Percentiles rank a stretch among this genome's conserved stretches.
Evolutionary conservation across 2,888 invertebrate genomes (phyloP).

Genomic region (Acanthosepion pharaonis): DNA sequence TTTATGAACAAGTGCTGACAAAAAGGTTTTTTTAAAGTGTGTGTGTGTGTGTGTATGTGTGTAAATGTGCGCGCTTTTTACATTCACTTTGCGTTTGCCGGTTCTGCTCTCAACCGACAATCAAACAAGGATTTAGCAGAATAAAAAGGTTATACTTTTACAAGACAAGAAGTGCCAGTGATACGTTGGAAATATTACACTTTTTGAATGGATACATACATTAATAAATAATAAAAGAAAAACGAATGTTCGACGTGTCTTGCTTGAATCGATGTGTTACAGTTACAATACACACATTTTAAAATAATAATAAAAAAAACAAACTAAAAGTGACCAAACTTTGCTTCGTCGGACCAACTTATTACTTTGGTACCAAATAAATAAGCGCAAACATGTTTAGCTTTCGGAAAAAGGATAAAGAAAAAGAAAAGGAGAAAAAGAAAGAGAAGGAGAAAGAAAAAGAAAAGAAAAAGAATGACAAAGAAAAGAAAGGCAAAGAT

Average conservation of each 20-base stretch:
- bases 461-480: constrained; percentile 85
- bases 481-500: constrained; percentile 78
- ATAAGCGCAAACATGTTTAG: constrained; percentile 83
- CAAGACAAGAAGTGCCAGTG: neutral
- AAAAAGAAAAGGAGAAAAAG: constrained; percentile 86
- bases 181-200: neutral
- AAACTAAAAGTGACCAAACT: neutral
- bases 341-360: neutral
- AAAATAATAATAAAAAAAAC: neutral
- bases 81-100: neutral
- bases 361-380: too few relatives aligned
- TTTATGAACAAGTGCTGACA: neutral
- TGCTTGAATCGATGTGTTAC: neutral
- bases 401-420: constrained; percentile 91
- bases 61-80: neutral
- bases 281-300: neutral
- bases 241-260: neutral
- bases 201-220: neutral
- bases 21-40: neutral
- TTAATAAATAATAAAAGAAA: neutral
- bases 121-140: too few relatives aligned
- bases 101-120: neutral
- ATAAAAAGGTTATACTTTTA: neutral
- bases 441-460: constrained; percentile 86
- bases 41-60: neutral